Evolutionary conservation across 2,888 invertebrate species (phyloP), one percentile per base, ranked within the genome.

Genomic region (Eulithis prunata): DNA sequence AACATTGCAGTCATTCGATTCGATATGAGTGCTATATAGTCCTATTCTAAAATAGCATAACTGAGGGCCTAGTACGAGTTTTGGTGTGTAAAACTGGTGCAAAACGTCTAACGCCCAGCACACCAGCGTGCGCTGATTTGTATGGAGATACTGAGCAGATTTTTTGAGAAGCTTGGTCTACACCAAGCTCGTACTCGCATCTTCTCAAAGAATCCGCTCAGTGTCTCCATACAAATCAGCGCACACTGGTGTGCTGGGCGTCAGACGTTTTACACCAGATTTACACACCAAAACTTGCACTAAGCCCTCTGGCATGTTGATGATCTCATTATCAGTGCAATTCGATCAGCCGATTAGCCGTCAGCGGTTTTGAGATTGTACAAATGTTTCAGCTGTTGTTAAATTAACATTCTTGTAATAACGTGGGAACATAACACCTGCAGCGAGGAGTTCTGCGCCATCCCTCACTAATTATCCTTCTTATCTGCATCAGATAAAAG

Each of bases 401-500:
- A 49, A 28, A 55, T 41, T 4, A 32, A 38, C 38, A 59, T 21
- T 49, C 21, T 14, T 57, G 59, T 54, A 12, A 55, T 82, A 77
- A 85, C 85, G 87, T 87, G 88, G 82, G 86, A 90, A 89, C 76
- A 77, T 84, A 81, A 85, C 86, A 89, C 87, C 85, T 86, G 84
- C 80, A 79, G 79, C 10, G 52, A 80, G 79, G 77, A 75, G 75
- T 74, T 76, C 76, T 76, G 72, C 79, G 75, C 78, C 81, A 86
- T 86, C 82, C 84, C 83, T 81, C 81, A 85, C 89, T 90, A 91
- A 91, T 90, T 90, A 90, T 83, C 82, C 81, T 78, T 79, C 83
- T 83, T 90, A 91, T 91, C 90, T 88, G 76, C 76, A 90, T 91
- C 90, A 87, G 91, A 91, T 90, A 90, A 82, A 79, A 79, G 72